Evolutionary conservation across 2,888 invertebrate species (phyloP), one percentile per base, ranked within the genome.

Genomic region (Axea sp.): DNA sequence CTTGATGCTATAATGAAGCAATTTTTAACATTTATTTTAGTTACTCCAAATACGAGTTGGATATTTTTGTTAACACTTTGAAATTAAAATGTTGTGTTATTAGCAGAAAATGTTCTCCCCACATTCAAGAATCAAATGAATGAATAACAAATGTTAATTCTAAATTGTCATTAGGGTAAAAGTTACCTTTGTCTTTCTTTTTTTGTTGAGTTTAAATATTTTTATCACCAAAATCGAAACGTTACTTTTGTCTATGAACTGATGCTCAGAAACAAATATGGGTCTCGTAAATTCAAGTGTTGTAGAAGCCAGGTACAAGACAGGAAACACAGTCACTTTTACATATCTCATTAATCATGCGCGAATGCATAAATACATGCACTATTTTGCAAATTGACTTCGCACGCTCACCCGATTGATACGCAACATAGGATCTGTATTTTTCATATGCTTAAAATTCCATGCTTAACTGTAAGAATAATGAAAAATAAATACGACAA

Each of bases 331-430:
- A 57, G 47, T 41, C 64, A 31, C 60, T 67, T 73, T 53, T 67
- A 51, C 67, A 60, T 53, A 67, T 60, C 47, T 67, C 73, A 73
- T 73, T 67, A 73, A 73, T 75, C 60, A 71, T 57, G 60, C 69
- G 55, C 28, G 49, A 33, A 69, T 65, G 60, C 55, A 65, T 57
- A 73, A 71, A 62, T 57, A 75, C 59, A 47, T 43, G 53, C 53
- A 68, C 45, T 53, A 47, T 71, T 59, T 73, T 67, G 67, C 74
- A 79, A 81, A 82, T 82, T 81, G 78, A 79, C 81, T 82, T 81
- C 78, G 75, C 80, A 77, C 73, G 41, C 76, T 79, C 62, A 67
- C 77, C 60, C 31, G 71, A 15, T 49, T 76, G 76, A 81, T 82
- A 78, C 79, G 79, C 73, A 80, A 82, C 77, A 77, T 8, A 67